A percentile compares a stretch with the other conserved stretches of the same genome.
Evolutionary conservation across 2,113 vertebrate genomes (phyloP).

Genomic region (Oceanodroma tethys): DNA sequence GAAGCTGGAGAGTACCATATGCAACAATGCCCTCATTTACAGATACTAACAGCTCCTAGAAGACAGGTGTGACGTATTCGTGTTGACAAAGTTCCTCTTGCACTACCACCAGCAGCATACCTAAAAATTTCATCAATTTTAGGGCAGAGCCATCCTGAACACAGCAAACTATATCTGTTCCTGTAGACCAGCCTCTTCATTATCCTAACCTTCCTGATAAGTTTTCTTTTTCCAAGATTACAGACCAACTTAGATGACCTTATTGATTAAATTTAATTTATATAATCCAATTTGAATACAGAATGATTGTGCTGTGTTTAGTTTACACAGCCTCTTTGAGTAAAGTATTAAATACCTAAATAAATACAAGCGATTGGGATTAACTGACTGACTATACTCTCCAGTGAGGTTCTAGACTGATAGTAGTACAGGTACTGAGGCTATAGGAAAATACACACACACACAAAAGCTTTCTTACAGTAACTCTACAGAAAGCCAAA

Average conservation of each 20-base stretch:
- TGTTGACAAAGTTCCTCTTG: not conserved
- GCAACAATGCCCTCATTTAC: not conserved
- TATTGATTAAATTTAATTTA: not conserved
- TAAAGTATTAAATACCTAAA: not conserved
- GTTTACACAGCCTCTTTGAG: not conserved
- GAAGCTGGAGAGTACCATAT: not conserved
- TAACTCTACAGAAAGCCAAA: not conserved
- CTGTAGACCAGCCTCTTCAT: not conserved
- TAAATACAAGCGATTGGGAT: not conserved
- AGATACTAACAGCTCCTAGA: not conserved
- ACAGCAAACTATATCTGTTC: not conserved
- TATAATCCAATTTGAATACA: not conserved
- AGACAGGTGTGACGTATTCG: not conserved
- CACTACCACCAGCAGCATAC: not conserved
- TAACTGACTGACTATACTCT: not conserved
- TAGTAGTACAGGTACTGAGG: not conserved
- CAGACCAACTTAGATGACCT: not conserved
- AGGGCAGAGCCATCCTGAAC: not conserved
- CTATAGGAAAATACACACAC: not conserved
- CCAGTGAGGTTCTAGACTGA: not conserved
- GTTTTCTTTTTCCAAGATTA: not conserved
- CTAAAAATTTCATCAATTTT: not conserved
- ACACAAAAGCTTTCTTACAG: not conserved
- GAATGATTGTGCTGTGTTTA: not conserved
- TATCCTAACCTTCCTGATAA: not conserved